phyloP scores from a whole-genome alignment of 2,888 invertebrate genomes.

The Agrotis puta region DNA sequence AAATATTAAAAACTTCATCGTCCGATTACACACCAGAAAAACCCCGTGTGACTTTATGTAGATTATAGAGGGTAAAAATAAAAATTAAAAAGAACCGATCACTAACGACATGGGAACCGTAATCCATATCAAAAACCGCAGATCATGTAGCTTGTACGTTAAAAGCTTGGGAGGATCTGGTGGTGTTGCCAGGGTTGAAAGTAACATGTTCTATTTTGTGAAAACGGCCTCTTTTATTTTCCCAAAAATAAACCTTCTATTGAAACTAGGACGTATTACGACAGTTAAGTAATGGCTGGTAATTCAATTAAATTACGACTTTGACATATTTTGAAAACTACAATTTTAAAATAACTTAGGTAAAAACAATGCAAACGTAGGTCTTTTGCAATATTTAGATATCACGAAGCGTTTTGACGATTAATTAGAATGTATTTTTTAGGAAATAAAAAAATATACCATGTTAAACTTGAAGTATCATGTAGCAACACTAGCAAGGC shows the following conservation, averaged over 20 bases:
- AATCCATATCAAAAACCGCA: constrained; percentile 84
- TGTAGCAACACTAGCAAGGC: constrained; percentile 61
- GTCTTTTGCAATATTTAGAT: not conserved
- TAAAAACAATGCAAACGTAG: not conserved
- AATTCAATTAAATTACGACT: not conserved
- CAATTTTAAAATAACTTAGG: not conserved
- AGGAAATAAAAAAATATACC: not conserved
- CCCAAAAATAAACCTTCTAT: too few relatives aligned
- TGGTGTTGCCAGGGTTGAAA: constrained; percentile 53
- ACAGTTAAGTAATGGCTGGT: not conserved
- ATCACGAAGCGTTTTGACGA: not conserved
- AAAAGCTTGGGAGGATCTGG: constrained; percentile 63
- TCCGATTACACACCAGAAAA: constrained; percentile 60
- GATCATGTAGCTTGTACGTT: constrained; percentile 70
- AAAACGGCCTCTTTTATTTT: not conserved
- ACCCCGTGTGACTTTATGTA: constrained; percentile 66
- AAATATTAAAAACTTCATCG: constrained; percentile 40
- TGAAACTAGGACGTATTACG: not conserved
- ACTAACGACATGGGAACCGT: constrained; percentile 80
- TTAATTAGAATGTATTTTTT: not conserved
- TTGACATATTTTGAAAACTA: not conserved
- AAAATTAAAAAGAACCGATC: constrained; percentile 55
- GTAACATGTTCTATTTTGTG: not conserved
- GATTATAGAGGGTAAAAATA: constrained; percentile 52
- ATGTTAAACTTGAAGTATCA: not conserved